These are phyloP conservation scores for Columbina picui DNA, from an alignment of 2,113 vertebrate genomes.

Conservation along the genomic window DNA sequence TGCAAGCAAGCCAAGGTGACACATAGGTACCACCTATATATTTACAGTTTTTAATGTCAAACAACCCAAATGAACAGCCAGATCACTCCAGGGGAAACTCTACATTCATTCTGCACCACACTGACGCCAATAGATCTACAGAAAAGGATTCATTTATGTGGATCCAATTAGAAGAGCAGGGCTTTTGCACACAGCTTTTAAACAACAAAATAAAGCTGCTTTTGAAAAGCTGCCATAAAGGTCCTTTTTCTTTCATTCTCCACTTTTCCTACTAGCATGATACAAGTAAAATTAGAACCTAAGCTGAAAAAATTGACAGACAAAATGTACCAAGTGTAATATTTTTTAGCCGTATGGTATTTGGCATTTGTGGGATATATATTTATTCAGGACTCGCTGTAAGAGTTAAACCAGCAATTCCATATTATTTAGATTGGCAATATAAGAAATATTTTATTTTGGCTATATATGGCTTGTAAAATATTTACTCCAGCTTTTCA, in stretches of 20 bases:
- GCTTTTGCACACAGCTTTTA: not conserved
- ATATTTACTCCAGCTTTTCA: conserved; percentile 54
- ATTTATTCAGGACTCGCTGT: conserved; percentile 3
- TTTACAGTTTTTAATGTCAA: not conserved
- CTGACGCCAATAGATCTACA: not conserved
- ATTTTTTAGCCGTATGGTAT: not conserved
- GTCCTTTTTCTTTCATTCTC: conserved; percentile 17
- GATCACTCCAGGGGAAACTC: not conserved
- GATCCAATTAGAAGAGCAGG: not conserved
- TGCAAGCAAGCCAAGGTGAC: not conserved
- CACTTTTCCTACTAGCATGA: not conserved
- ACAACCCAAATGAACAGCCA: not conserved
- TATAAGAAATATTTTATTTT: conserved; percentile 40
- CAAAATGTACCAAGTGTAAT: not conserved
- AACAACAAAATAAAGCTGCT: conserved; percentile 23
- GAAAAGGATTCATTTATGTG: not conserved
- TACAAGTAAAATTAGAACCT: conserved; percentile 29
- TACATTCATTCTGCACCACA: not conserved
- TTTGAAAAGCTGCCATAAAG: conserved; percentile 43
- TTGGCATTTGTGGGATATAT: not conserved
- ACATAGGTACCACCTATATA: not conserved
- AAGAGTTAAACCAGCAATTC: conserved; percentile 55
- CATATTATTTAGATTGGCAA: conserved; percentile 51
- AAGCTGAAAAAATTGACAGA: conserved; percentile 7
- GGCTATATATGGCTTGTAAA: conserved; percentile 48